A percentile compares a stretch with the other conserved stretches of the same genome.
Evolutionary conservation across 1,140 invertebrate genomes (phyloP).

Genomic region (Teleogryllus occipitalis): DNA sequence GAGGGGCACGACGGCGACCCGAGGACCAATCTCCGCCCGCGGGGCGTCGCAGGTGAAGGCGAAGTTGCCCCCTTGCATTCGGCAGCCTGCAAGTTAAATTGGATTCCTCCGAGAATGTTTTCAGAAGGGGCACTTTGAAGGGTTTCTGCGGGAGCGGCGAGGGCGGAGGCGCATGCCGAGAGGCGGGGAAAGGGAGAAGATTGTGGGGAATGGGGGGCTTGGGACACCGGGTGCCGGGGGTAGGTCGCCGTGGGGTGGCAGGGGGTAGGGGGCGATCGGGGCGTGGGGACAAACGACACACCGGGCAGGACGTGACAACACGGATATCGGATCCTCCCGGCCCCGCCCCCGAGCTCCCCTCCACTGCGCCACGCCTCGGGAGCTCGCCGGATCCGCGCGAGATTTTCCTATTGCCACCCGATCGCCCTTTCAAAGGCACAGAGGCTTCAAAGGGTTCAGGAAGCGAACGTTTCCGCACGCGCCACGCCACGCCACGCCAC

Average conservation of each 20-base stretch:
- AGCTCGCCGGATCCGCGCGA: background rate
- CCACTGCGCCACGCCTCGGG: no score
- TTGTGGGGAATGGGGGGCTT: background rate
- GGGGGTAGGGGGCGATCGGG: no score
- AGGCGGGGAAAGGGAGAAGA: background rate
- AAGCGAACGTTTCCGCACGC: background rate
- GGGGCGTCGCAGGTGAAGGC: background rate
- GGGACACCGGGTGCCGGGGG: no score
- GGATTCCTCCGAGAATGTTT: conserved; percentile 3
- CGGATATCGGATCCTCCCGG: background rate
- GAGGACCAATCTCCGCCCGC: background rate
- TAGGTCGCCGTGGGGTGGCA: no score
- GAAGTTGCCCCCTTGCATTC: background rate
- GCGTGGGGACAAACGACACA: background rate
- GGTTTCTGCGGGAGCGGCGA: background rate
- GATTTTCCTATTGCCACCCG: background rate
- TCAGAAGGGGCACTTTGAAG: background rate
- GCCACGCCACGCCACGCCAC: no score
- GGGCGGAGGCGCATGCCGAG: no score
- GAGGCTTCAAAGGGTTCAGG: background rate
- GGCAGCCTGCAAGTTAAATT: background rate
- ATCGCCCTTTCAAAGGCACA: background rate
- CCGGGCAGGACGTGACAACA: background rate
- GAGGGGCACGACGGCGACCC: background rate
- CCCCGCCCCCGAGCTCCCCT: background rate